Base-by-base conservation (phyloP, 2,888 invertebrate genomes). In the Enchytraeus crypticus region DNA sequence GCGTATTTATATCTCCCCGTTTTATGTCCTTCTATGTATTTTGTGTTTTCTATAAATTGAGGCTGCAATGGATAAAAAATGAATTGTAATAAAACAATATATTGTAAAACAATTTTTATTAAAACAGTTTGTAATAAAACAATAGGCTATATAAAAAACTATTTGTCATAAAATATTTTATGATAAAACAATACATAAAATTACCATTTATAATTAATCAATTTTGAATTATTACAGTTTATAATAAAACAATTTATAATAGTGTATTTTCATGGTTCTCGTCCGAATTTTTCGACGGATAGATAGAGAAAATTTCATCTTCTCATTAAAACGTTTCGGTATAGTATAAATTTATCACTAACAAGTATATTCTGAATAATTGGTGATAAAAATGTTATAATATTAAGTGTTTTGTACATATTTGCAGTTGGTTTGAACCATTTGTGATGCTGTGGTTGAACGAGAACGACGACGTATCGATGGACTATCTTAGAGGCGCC, bases 361-460 rank as follows among this genome's bases (percentile, higher is more conserved):
- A 11, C 18, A 18, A 43, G 18, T 14, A 18, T 43, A 14, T 11
- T 43, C 18, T 43, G 18, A 14, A 43, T 43, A 43, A 14, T 14
- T 43, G 18, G 11, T 14, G 11, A 43, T 43, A 43, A 14, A 43
- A n/a, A n/a, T n/a, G n/a, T n/a, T n/a, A n/a, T n/a, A n/a, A n/a
- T n/a, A n/a, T n/a, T n/a, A n/a, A 23, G 29, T 1, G 18, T 5
- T 51, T 21, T 38, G 27, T 18, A 45, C 23, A 33, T 55, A 1
- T 32, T 38, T 8, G 38, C 73, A 84, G 84, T 67, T 99, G 97
- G 97, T 99, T 99, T 80, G 97, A 97, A 79, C 96, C 97, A n/a
- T 99, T 98, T 81, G 98, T 99, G 49, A 98, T 99, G 97, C 97
- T 97, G 79, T 99, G 98, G 98, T 84, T 99, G 46, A 97, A 97